Evolutionary conservation across 2,113 vertebrate species (phyloP).

Genomic region (Mellivora capensis): DNA sequence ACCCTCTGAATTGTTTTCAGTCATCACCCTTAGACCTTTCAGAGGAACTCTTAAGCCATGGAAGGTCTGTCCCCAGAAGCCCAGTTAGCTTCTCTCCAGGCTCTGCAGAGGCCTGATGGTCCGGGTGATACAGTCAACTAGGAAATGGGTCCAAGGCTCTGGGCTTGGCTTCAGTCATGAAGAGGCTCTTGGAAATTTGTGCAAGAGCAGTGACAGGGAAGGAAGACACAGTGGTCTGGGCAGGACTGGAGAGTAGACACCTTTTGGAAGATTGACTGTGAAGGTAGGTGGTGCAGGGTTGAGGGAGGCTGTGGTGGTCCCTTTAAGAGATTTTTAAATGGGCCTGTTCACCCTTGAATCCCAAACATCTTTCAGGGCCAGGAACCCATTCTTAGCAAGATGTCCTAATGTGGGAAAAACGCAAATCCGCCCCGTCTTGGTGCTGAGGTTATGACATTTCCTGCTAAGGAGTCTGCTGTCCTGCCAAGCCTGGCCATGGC

Average conservation of each 20-base stretch:
- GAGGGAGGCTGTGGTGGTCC: neutral
- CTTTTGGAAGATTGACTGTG: neutral
- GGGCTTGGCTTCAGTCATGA: neutral
- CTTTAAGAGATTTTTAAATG: conserved; percentile 54
- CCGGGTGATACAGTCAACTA: neutral
- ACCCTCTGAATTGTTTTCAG: neutral
- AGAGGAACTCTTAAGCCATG: neutral
- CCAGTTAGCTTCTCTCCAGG: neutral
- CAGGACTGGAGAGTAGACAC: neutral
- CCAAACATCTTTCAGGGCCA: conserved; percentile 45
- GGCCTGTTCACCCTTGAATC: conserved; percentile 22
- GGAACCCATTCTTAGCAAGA: conserved; percentile 54
- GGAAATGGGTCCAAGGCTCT: neutral
- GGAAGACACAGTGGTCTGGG: neutral
- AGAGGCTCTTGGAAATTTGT: neutral
- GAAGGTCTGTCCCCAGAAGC: neutral
- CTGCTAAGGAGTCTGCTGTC: neutral
- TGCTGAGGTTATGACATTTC: conserved; percentile 62
- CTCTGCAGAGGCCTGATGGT: neutral
- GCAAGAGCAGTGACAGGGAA: neutral
- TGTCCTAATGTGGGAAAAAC: conserved; percentile 71
- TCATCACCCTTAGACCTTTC: neutral
- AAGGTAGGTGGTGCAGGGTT: neutral
- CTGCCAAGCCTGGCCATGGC: neutral
- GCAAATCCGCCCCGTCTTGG: conserved; percentile 4